Evolutionary conservation across 2,113 vertebrate genomes (phyloP), one percentile per base, ranked within the genome.

Genomic region (Brachyhypopomus gauderio): DNA sequence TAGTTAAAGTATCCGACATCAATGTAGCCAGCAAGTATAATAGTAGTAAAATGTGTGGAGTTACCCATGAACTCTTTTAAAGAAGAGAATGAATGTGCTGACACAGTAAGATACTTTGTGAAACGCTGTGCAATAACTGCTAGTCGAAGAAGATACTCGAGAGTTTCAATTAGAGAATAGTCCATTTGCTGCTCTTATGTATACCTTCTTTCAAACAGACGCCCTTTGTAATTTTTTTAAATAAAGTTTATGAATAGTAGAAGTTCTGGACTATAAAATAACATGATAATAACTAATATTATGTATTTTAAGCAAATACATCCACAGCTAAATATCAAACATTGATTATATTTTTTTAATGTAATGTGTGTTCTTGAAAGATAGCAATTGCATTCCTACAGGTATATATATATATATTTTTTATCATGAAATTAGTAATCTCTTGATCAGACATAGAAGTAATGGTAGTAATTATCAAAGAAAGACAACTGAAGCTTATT

Each of bases 11-110:
- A 19, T 4, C 87, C 87, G 17, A 87, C 41, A 6, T 87, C 75
- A 14, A 48, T 70, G 55, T 87, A 89, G n/a, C 85, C 84, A 41
- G 83, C 45, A 19, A 90, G 55, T 60, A 89, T 72, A 71, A 90
- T 79, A 36, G 83, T 81, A 4, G 84, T 83, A 23, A 85, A 80
- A 3, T 81, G 4, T 74, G 85, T 84, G 34, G 66, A 74, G 75
- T 88, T 88, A 20, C 23, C 62, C 87, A 88, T 88, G 19, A 71
- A 56, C 9, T 9, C 48, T 73, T 23, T 34, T 27, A 20, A 67
- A 48, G 23, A 72, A 58, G 14, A 58, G 19, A 80, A 22, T 70
- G 58, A 52, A 17, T 1, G n/a, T 1, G 25, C 5, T 41, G 16
- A 48, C 58, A 73, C 58, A 6, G 6, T 16, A 66, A 62, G 1